Evolutionary conservation across 2,888 invertebrate species (phyloP).

Genomic region (Cephus pygmeus): DNA sequence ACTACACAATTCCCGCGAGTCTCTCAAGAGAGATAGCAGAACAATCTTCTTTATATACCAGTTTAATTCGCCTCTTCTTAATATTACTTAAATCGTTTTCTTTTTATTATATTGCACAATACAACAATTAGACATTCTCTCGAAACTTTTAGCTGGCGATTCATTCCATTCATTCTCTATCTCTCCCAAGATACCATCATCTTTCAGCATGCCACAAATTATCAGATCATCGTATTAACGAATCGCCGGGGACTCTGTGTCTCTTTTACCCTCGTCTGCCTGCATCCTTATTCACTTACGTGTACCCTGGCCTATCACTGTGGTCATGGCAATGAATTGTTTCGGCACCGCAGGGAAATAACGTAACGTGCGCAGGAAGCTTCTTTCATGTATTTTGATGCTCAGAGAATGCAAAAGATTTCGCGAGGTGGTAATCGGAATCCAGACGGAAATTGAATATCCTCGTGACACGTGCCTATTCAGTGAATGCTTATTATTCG

Average conservation of each 20-base stretch:
- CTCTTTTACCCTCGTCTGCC: neutral
- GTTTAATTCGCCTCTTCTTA: neutral
- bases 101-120: neutral
- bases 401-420: neutral
- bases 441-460: neutral
- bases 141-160: neutral
- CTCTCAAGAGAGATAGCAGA: neutral
- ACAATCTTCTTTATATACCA: neutral
- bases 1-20: neutral
- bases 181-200: neutral
- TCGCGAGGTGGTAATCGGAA: neutral
- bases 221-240: neutral
- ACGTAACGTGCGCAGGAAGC: neutral
- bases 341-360: neutral
- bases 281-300: neutral
- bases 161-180: neutral
- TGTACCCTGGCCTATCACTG: neutral
- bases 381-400: neutral
- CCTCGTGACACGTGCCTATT: neutral
- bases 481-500: neutral
- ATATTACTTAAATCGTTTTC: neutral
- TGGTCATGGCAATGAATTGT: neutral
- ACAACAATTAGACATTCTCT: neutral
- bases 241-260: neutral
- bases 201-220: neutral